A percentile compares a stretch with the other conserved stretches of the same genome.
Conservation (phyloP, 2,888 invertebrate species). For the Eristalis arbustorum region DNA sequence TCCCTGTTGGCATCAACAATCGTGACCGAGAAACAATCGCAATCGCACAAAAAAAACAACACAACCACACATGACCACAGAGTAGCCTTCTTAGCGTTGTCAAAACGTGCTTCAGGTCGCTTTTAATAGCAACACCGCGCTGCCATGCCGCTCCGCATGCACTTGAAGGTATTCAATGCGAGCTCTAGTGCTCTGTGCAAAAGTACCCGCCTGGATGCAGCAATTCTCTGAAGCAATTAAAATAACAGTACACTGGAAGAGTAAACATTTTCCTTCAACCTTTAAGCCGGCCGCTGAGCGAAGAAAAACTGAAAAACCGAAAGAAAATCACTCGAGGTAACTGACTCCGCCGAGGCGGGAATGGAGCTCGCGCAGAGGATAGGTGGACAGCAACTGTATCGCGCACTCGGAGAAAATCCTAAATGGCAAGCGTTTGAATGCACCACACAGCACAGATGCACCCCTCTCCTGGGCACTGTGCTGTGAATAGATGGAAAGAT, state of each 20-base stretch:
- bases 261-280: constrained; percentile 54
- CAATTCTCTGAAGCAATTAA: constrained; percentile 65
- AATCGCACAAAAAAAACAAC: neutral
- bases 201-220: constrained; percentile 27
- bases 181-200: constrained; percentile 21
- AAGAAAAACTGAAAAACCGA: constrained; percentile 11
- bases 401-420: constrained; percentile 33
- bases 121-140: constrained; percentile 9
- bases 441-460: too few species aligned
- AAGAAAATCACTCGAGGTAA: constrained; percentile 44
- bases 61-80: constrained; percentile 13
- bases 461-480: neutral
- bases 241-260: constrained; percentile 63
- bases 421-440: constrained; percentile 14
- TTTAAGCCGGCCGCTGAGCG: constrained; percentile 12
- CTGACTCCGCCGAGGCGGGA: constrained; percentile 39
- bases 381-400: constrained; percentile 24
- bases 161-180: constrained; percentile 42
- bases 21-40: constrained; percentile 56
- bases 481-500: constrained; percentile 28
- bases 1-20: constrained; percentile 46
- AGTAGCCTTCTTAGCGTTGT: neutral
- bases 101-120: constrained; percentile 25
- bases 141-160: constrained; percentile 4
- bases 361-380: neutral